Evolutionary conservation across 2,797 vertebrate species (phyloP).

Genomic region (Halcyon leucocephala): DNA sequence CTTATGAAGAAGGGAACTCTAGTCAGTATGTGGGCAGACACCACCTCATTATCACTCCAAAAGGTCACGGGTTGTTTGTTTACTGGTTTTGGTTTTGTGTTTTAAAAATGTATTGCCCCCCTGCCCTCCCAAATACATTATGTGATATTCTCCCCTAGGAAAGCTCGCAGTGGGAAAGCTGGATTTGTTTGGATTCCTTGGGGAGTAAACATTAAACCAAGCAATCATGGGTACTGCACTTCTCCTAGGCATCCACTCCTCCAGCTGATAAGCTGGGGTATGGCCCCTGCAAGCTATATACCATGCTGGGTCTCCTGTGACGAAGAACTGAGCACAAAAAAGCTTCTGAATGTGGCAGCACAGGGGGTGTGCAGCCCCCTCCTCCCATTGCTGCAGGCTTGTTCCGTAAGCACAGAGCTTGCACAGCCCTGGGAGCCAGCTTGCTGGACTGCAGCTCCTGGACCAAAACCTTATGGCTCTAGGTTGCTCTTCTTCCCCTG

Average conservation of each 20-base stretch:
- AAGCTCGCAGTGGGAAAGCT: neutral
- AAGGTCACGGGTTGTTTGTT: neutral
- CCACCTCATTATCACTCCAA: neutral
- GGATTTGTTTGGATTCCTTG: conserved; percentile 18
- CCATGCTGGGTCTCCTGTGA: neutral
- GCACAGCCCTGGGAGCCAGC: neutral
- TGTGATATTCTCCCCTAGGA: neutral
- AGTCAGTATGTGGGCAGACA: neutral
- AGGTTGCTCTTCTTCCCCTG: neutral
- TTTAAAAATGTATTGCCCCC: neutral
- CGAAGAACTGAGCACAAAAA: neutral
- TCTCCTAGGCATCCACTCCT: neutral
- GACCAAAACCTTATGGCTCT: neutral
- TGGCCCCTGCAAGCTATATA: neutral
- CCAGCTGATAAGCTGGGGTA: neutral
- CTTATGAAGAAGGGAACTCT: neutral
- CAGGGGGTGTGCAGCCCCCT: neutral
- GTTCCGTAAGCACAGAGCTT: neutral
- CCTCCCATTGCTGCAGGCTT: neutral
- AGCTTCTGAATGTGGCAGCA: neutral
- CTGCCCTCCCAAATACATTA: neutral
- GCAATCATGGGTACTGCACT: neutral
- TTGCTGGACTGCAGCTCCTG: neutral
- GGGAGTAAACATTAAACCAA: neutral
- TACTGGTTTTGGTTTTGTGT: neutral